Conservation (phyloP, 1,140 invertebrate species). For the Zelostemma sp. region DNA sequence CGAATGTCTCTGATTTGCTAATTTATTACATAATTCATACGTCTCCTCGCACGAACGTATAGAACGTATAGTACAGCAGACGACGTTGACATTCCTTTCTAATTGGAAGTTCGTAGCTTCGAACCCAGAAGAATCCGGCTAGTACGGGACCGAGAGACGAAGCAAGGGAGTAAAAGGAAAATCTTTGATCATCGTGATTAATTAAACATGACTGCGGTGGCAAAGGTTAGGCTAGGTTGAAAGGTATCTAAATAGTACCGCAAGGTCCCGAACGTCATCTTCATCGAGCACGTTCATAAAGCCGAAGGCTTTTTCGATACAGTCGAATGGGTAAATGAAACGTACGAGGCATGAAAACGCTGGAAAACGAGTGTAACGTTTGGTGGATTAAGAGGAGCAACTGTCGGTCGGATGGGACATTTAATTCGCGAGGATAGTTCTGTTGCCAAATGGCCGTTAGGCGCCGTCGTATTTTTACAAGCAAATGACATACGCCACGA, state of each 20-base stretch:
- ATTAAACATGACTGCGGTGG: conserved; percentile 39
- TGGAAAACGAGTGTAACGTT: conserved; percentile 21
- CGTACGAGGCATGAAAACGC: background rate
- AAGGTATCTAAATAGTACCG: conserved; percentile 13
- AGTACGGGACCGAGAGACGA: background rate
- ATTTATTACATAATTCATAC: conserved; percentile 58
- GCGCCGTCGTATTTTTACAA: conserved; percentile 56
- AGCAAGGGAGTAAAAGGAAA: conserved; percentile 3
- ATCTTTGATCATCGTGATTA: conserved; percentile 45
- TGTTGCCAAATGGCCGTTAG: conserved; percentile 51
- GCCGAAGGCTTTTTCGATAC: too few relatives aligned
- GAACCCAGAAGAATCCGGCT: conserved; percentile 27
- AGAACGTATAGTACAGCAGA: conserved; percentile 8
- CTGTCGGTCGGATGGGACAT: conserved; percentile 15
- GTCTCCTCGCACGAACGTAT: conserved; percentile 22
- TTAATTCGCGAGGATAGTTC: conserved; percentile 53
- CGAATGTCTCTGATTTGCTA: conserved; percentile 44
- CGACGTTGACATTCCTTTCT: conserved; percentile 46
- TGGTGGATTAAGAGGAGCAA: conserved; percentile 40
- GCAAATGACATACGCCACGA: conserved; percentile 49
- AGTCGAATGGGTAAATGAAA: background rate
- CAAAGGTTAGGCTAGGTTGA: conserved; percentile 16
- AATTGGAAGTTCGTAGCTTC: conserved; percentile 42
- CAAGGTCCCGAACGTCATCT: conserved; percentile 25
- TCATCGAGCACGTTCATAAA: conserved; percentile 29